Base-by-base conservation (phyloP, 2,888 invertebrate species). In the Nomada hirtipes region DNA sequence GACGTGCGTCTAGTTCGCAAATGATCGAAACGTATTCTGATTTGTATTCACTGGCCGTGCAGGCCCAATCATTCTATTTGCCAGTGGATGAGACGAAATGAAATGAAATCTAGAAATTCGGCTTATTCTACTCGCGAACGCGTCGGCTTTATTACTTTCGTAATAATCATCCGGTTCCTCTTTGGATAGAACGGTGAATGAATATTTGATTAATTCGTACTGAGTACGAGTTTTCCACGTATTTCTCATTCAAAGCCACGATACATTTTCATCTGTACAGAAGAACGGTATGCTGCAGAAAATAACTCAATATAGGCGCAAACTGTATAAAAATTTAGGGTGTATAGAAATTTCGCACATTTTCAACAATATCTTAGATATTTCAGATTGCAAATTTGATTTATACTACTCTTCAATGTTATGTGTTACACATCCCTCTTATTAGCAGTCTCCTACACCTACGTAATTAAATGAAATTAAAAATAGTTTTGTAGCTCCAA, bases 21-120 rank as follows among this genome's bases (percentile, higher is more conserved):
- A 82, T 81, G 73, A 82, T 61, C 60, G 70, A 86, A 84, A 82
- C 61, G 79, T 80, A 82, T 71, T 72, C 85, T 89, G 75, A 89
- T 89, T 89, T 86, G 81, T 89, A 89, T 89, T 89, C 89, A 23
- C 42, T 18, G 72, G 55, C 36, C 60, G 77, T 63, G 29, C 70
- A 65, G 70, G 23, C 65, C 82, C 82, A 85, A 86, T 89, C 84
- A 88, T 86, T 83, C 85, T 88, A 80, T 83, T 89, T 79, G 84
- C 82, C 64, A 68, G 72, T 52, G 84, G 84, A 77, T 81, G 81
- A 86, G 88, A 89, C 83, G 86, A 82, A 79, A 84, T 73, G 84
- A 84, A 86, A 88, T 84, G 83, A 89, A 89, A 87, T 89, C 77
- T 78, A 83, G 87, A 87, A 80, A 88, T 86, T 86, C 76, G 74